Conservation (phyloP, 2,797 vertebrate species). For the Bucorvus abyssinicus region DNA sequence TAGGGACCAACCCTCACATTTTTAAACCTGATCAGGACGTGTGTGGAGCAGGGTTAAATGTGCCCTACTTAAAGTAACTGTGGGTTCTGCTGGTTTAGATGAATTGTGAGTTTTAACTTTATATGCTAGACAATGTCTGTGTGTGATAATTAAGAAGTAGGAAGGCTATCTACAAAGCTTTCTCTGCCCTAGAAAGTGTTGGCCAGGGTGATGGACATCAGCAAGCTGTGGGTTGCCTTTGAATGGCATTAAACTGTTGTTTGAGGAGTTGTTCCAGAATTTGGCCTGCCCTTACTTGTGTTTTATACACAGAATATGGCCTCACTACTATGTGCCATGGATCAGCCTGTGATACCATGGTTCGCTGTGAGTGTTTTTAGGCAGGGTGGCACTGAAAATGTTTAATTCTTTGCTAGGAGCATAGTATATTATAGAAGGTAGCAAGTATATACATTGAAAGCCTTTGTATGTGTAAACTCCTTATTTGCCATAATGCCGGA, state of each 20-base stretch:
- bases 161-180: neutral
- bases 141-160: neutral
- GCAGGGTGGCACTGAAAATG: neutral
- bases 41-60: neutral
- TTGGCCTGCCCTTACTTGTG: neutral
- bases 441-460: neutral
- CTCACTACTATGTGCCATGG: neutral
- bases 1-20: neutral
- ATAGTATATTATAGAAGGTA: neutral
- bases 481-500: neutral
- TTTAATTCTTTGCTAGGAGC: neutral
- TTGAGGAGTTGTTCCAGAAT: neutral
- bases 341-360: neutral
- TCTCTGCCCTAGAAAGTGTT: neutral
- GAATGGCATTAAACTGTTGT: neutral
- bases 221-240: neutral
- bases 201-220: rapidly evolving
- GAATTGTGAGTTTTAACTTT: neutral
- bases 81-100: neutral
- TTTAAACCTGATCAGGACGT: neutral
- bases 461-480: neutral
- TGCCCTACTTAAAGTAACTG: neutral
- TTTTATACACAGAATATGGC: rapidly evolving
- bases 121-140: neutral
- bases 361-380: neutral